Evolutionary conservation across 53 echinoderm and acorn worm genomes (phyloP).

Genomic region (Temnopleurus reevesii): DNA sequence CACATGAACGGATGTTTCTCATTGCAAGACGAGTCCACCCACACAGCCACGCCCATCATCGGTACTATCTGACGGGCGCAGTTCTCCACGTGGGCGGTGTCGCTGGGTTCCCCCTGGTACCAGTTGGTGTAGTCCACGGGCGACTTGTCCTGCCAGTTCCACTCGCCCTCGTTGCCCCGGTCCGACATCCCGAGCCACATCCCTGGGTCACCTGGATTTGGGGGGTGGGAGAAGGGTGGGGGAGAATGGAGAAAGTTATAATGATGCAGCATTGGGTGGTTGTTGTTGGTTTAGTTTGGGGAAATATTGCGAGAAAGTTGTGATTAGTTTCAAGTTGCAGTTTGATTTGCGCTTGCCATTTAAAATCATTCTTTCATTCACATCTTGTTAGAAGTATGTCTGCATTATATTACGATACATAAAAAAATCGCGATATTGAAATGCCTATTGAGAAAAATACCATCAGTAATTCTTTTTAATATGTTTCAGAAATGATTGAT

Average conservation of each 20-base stretch:
- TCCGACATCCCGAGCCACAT: slow-evolving; percentile 84
- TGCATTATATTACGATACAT: no score
- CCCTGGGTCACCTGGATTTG: slow-evolving; percentile 63
- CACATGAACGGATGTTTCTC: slow-evolving; percentile 71
- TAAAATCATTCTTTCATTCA: no score
- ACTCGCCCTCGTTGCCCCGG: slow-evolving; percentile 57
- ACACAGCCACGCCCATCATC: slow-evolving; percentile 57
- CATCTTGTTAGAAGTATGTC: no score
- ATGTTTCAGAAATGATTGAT: no score
- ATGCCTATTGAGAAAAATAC: no score
- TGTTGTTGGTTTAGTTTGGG: no score
- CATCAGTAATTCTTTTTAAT: no score
- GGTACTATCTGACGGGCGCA: slow-evolving; percentile 68
- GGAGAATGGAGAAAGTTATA: not conserved
- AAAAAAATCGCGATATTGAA: no score
- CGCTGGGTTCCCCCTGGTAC: slow-evolving; percentile 53
- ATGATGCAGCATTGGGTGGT: no score
- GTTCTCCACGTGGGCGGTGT: slow-evolving; percentile 55
- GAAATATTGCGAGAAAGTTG: no score
- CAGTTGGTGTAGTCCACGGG: slow-evolving; percentile 61
- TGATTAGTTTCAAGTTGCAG: no score
- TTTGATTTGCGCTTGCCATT: no score
- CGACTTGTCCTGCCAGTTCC: slow-evolving; percentile 75
- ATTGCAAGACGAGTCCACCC: slow-evolving; percentile 60
- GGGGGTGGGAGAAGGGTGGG: not conserved